phyloP scores from a whole-genome alignment of 1,140 invertebrate species.

The Littorina saxatilis region DNA sequence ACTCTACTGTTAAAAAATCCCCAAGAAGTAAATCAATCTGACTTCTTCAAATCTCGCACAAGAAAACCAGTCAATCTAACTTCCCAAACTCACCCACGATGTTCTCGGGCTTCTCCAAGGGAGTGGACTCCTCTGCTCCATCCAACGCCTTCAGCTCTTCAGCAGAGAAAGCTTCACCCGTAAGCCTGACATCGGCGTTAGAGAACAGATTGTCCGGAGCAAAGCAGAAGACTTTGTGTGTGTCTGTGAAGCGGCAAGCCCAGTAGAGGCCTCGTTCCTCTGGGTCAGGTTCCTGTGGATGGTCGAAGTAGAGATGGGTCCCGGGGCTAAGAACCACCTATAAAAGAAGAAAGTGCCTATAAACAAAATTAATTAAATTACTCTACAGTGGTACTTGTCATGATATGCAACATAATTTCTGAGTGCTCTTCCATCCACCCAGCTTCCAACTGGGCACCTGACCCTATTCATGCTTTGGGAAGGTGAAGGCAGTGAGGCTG shows the following conservation, averaged over 20 bases:
- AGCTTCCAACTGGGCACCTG: too few relatives aligned
- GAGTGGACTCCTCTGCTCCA: constrained; percentile 51
- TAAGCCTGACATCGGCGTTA: constrained; percentile 66
- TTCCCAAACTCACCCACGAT: constrained; percentile 65
- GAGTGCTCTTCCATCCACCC: too few relatives aligned
- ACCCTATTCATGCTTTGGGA: too few relatives aligned
- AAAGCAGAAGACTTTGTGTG: constrained; percentile 66
- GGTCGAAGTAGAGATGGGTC: constrained; percentile 73
- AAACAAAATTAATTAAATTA: neutral
- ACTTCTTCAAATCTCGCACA: too few relatives aligned
- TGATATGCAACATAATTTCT: neutral
- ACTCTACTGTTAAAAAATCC: too few relatives aligned
- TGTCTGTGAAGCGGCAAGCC: constrained; percentile 67
- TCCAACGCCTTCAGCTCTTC: constrained; percentile 45
- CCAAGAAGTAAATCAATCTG: too few relatives aligned
- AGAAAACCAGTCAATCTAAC: too few relatives aligned
- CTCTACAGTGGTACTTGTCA: neutral
- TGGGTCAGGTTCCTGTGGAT: constrained; percentile 73
- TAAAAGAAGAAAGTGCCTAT: neutral
- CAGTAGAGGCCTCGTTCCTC: constrained; percentile 72
- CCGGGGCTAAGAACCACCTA: constrained; percentile 72
- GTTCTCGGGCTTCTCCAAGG: constrained; percentile 55
- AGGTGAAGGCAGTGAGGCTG: too few relatives aligned
- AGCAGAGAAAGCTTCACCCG: constrained; percentile 58
- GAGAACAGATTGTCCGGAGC: constrained; percentile 70